A percentile compares a stretch with the other conserved stretches of the same genome.
These are phyloP conservation scores for Incurvaria masculella DNA, from an alignment of 2,888 invertebrate species.

Conservation along the genomic window DNA sequence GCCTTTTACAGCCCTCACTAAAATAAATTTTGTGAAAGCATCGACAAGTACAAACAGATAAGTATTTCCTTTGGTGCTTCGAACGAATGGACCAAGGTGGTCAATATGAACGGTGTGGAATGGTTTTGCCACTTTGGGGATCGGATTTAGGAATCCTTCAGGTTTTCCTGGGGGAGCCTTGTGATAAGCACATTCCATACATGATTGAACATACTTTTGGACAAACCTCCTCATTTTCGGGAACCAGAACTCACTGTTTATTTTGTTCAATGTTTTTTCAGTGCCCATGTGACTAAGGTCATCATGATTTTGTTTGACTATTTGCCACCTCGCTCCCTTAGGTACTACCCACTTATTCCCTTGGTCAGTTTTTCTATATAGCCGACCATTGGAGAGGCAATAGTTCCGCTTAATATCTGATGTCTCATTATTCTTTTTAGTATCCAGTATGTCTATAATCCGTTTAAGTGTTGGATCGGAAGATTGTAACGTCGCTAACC, in stretches of 20 bases:
- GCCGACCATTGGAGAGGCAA: conserved; percentile 11
- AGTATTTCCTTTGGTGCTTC: conserved; percentile 13
- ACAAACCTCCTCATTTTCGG: conserved; percentile 26
- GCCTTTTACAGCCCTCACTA: neutral
- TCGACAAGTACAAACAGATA: neutral
- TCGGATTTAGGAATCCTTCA: conserved; percentile 29
- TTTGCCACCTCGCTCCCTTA: conserved; percentile 16
- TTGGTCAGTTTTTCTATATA: conserved; percentile 11
- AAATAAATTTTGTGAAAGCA: neutral
- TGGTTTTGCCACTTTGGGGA: conserved; percentile 26
- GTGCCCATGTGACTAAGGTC: conserved; percentile 27
- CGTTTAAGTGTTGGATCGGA: conserved; percentile 11
- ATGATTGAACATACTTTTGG: conserved; percentile 28
- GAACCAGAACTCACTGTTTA: conserved; percentile 30
- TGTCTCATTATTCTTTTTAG: conserved; percentile 7
- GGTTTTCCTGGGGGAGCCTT: conserved; percentile 18
- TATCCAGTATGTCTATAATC: conserved; percentile 9
- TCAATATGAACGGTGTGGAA: conserved; percentile 34
- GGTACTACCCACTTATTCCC: conserved; percentile 18
- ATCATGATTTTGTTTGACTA: conserved; percentile 17
- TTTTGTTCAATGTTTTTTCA: conserved; percentile 23
- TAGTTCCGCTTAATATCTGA: conserved; percentile 7
- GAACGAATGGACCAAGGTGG: conserved; percentile 27
- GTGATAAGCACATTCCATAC: conserved; percentile 28
- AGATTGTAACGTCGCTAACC: conserved; percentile 13